These are phyloP conservation scores for Parasteatoda lunata DNA, from an alignment of 2,888 invertebrate genomes.

Conservation along the genomic window DNA sequence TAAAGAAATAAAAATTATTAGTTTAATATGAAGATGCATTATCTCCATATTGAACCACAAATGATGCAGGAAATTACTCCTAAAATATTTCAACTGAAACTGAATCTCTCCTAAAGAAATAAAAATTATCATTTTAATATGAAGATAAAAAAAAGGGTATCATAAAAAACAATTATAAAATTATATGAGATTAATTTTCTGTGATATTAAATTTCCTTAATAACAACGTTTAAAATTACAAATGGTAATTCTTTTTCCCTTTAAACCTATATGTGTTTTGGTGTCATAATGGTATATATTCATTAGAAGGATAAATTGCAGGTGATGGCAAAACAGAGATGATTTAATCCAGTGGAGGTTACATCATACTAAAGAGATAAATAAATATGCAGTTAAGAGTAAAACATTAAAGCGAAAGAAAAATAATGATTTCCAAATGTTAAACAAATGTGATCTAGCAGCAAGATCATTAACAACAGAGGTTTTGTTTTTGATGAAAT, in stretches of 20 bases:
- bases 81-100: conserved; percentile 36
- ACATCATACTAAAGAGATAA: too few species aligned
- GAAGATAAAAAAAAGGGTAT: too few species aligned
- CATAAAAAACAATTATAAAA: neutral
- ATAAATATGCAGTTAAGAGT: too few species aligned
- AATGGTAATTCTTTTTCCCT: neutral
- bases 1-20: conserved; percentile 10
- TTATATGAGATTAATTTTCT: neutral
- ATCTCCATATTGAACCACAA: conserved; percentile 56
- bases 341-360: too few species aligned
- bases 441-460: too few species aligned
- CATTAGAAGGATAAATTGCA: too few species aligned
- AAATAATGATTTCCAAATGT: too few species aligned
- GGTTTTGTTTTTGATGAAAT: too few species aligned
- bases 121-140: neutral
- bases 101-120: conserved; percentile 24
- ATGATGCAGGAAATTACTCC: conserved; percentile 7
- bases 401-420: too few species aligned
- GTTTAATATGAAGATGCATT: neutral
- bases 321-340: too few species aligned
- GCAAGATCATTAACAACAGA: too few species aligned
- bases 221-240: neutral
- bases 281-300: too few species aligned
- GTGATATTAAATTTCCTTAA: neutral
- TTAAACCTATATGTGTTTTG: neutral